Conservation (phyloP, 23 tunicate species). For the Oikopleura albicans region DNA sequence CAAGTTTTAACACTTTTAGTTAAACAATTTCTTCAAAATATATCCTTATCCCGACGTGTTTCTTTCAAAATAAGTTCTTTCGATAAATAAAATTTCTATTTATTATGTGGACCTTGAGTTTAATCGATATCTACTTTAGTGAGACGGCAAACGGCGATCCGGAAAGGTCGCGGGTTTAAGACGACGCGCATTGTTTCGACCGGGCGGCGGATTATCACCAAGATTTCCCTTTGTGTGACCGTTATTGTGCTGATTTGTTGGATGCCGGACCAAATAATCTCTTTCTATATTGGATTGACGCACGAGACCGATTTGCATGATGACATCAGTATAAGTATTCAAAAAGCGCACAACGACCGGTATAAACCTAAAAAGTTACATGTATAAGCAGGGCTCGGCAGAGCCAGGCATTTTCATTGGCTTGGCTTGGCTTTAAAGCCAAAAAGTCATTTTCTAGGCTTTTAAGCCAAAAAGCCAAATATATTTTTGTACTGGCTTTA, state of each 20-base stretch:
- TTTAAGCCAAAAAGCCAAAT: no score
- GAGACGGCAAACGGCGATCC: neutral
- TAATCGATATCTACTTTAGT: neutral
- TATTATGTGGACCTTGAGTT: neutral
- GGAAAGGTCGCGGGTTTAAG: neutral
- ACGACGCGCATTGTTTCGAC: neutral
- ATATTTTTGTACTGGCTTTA: no score
- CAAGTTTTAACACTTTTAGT: no score
- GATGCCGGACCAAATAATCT: neutral
- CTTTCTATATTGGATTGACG: neutral
- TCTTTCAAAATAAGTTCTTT: neutral
- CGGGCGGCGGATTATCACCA: neutral
- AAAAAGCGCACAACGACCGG: no score
- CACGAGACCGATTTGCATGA: neutral
- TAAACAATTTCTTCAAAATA: no score
- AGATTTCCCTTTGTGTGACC: neutral
- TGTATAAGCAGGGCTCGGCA: no score
- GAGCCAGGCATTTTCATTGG: no score
- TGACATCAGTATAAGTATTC: no score
- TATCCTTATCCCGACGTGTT: no score
- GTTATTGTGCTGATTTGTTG: neutral
- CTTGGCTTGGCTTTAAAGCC: no score
- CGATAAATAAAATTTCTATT: neutral
- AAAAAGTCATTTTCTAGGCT: no score
- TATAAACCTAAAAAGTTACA: no score